These are phyloP conservation scores for Lucilia cuprina DNA, from an alignment of 1,140 invertebrate genomes.

Conservation along the genomic window DNA sequence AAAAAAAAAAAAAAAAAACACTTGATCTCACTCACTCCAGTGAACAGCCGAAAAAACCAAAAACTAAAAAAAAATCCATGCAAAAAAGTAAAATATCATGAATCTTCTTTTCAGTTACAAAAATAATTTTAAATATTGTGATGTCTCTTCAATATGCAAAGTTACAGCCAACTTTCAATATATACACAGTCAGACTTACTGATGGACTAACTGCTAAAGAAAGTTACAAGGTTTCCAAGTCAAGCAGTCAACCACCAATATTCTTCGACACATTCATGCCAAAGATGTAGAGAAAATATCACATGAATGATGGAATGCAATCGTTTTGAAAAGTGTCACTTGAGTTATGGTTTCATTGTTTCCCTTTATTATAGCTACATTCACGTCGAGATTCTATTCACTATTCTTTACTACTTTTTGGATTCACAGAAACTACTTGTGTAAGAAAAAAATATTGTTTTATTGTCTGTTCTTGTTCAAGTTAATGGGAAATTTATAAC, in stretches of 20 bases:
- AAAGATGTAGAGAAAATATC: slow-evolving; percentile 23
- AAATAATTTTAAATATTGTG: background rate
- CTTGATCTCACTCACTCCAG: slow-evolving; percentile 14
- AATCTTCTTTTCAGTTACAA: background rate
- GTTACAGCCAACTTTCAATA: background rate
- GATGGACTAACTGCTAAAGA: background rate
- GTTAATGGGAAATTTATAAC: slow-evolving; percentile 15
- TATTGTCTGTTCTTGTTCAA: slow-evolving; percentile 3
- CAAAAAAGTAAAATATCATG: background rate
- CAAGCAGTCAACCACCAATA: background rate
- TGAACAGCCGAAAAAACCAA: background rate
- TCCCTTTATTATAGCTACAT: background rate
- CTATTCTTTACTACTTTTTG: background rate
- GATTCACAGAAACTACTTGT: background rate
- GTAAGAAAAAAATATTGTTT: background rate
- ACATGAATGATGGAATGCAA: slow-evolving; percentile 58
- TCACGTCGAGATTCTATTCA: background rate
- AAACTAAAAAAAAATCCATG: background rate
- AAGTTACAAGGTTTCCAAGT: background rate
- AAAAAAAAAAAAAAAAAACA: slow-evolving; percentile 21
- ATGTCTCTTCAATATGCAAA: background rate
- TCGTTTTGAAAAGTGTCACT: slow-evolving; percentile 62
- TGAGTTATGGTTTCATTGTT: slow-evolving; percentile 61
- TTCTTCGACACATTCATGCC: background rate
- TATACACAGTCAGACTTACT: background rate